Evolutionary conservation across 2,888 invertebrate species (phyloP), one percentile per base, ranked within the genome.

Genomic region (Microctonus brassicae): DNA sequence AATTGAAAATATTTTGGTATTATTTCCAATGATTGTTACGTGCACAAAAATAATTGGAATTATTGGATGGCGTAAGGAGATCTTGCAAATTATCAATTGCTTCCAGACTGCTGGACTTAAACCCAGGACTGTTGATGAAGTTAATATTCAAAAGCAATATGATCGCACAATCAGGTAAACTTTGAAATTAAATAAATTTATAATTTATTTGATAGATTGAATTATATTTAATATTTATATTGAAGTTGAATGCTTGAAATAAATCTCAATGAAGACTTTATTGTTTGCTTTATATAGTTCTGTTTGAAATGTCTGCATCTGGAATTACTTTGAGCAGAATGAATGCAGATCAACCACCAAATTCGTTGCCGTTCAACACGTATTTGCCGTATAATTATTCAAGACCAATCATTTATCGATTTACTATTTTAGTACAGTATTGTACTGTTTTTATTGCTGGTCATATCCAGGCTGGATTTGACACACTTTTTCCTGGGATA

Each of bases 401-500:
- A 20, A 53, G 57, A 6, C 47, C 67, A 11, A 22, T 34, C 10
- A 26, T 67, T 24, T 79, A 67, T 9, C 70, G 69, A 64, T 24
- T 68, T 5, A 70, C 75, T n/a, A 77, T 72, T 17, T 1, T 67
- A 47, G 72, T 76, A 33, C 79, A 79, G 53, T 13, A 66, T 13
- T 13, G 78, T 0, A 61, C 77, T 7, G 13, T 55, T 26, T 26
- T 34, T 11, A 53, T 62, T 22, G 67, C 64, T 1, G 66, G 73
- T 7, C 22, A 52, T 6, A 47, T 79, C 0, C 81, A 81, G 47
- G 76, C 81, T 0, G 80, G 75, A 0, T 81, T 79, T 53, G 84
- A 84, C 58, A 82, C 82, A 0, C 68, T 85, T 7, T 79, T 84
- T 4, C 75, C 80, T 20, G 77, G 76, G 39, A 57, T 80, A 13